Base-by-base conservation (phyloP, 2,888 invertebrate genomes). In the Cactoblastis cactorum region DNA sequence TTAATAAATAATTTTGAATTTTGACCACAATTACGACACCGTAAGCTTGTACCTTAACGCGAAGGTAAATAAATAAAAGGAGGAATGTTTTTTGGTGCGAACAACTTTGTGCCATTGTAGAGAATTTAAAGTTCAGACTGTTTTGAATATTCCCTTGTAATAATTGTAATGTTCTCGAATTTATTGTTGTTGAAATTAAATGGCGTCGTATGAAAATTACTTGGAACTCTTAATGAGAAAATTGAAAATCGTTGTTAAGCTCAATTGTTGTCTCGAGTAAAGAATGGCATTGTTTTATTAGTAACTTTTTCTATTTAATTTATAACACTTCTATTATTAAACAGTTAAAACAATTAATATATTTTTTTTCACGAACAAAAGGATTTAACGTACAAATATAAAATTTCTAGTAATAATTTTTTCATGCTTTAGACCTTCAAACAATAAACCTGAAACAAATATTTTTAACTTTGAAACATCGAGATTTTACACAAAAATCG, bases 101-200 rank as follows among this genome's bases (percentile, higher is more conserved):
- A 73, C 67, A 76, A 72, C 63, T 76, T 70, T 55, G 69, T 64
- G 66, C 62, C 64, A 68, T 72, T 69, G 74, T 69, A 66, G 60
- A 59, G 66, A 65, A 64, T 68, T 74, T 65, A 56, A 64, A 60
- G 65, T 65, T 71, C 65, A 68, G 70, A 74, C 71, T 74, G 71
- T 63, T 65, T 59, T 63, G 71, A 76, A 76, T 69, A 73, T 71
- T 74, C 71, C 65, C 71, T 65, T 55, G 65, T 63, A 57, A 63
- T 61, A 58, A 58, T 58, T 59, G 58, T 62, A 57, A 61, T 62
- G 62, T 61, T 58, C 54, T 14, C 14, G n/a, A 58, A 54, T 51
- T 61, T 55, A 57, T 63, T 65, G 60, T 61, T 59, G 45, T 49
- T 41, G 50, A 41, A 49, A 41, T 49, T 50, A 49, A 56, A 48